These are phyloP conservation scores for Hyposmocoma kahamanoa DNA, from an alignment of 1,140 invertebrate genomes.

Conservation along the genomic window DNA sequence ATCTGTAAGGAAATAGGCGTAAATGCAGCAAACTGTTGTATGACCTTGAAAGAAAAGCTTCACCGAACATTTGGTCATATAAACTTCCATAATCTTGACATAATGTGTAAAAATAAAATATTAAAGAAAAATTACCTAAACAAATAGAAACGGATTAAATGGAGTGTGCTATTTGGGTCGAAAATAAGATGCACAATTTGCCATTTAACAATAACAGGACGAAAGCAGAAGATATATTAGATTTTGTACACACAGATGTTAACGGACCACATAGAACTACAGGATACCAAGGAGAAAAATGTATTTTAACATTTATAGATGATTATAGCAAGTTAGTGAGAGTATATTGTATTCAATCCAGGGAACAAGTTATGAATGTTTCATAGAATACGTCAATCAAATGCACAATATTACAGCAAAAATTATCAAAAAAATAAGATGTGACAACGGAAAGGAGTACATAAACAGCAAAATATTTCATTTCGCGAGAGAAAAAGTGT, in stretches of 20 bases:
- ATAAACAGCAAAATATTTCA: too few relatives aligned
- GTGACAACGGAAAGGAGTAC: slow-evolving; percentile 55
- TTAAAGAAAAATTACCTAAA: slow-evolving; percentile 28
- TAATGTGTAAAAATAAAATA: slow-evolving; percentile 33
- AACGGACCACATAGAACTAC: slow-evolving; percentile 41
- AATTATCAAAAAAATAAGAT: slow-evolving; percentile 33
- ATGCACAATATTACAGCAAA: slow-evolving; percentile 39
- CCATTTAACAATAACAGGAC: slow-evolving; percentile 52
- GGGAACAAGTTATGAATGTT: slow-evolving; percentile 33
- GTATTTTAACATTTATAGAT: slow-evolving; percentile 36
- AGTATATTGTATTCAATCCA: slow-evolving; percentile 42
- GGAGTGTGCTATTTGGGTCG: slow-evolving; percentile 31
- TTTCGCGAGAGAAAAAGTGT: too few relatives aligned
- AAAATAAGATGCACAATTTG: slow-evolving; percentile 37
- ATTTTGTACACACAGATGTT: slow-evolving; percentile 48
- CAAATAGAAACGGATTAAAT: slow-evolving; percentile 33
- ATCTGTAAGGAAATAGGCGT: slow-evolving; percentile 21
- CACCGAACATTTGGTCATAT: slow-evolving; percentile 39
- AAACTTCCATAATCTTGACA: slow-evolving; percentile 41
- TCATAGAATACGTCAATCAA: slow-evolving; percentile 37
- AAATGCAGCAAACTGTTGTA: slow-evolving; percentile 12
- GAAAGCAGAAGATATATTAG: slow-evolving; percentile 35
- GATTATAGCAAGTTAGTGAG: slow-evolving; percentile 46
- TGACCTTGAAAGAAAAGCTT: slow-evolving; percentile 35
- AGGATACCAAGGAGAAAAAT: slow-evolving; percentile 36